A percentile compares a stretch with the other conserved stretches of the same genome.
Conservation (phyloP, 2,797 vertebrate species). For the Chromis chromis region DNA sequence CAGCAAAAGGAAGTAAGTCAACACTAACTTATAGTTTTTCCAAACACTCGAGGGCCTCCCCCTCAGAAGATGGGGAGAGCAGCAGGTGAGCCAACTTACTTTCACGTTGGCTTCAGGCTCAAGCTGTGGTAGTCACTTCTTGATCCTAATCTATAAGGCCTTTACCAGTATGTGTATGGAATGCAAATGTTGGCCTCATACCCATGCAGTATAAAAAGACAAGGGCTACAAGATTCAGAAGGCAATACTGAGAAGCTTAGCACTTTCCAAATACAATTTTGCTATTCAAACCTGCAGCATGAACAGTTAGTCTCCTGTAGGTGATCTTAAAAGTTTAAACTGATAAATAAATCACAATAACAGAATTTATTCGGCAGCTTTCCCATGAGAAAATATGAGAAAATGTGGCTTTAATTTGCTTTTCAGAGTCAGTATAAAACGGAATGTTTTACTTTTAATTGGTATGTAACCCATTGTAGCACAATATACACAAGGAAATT, state of each 20-base stretch:
- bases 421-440: slow-evolving; percentile 47
- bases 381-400: slow-evolving; percentile 41
- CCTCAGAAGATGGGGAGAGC: no score
- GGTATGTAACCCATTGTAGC: slow-evolving; percentile 51
- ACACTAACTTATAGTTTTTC: no score
- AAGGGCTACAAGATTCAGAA: neutral
- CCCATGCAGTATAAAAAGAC: neutral
- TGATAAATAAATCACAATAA: slow-evolving; percentile 27
- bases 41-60: no score
- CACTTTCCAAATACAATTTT: neutral
- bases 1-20: no score
- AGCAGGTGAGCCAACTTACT: neutral
- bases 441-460: slow-evolving; percentile 65
- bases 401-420: slow-evolving; percentile 53
- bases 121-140: no score
- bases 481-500: slow-evolving; percentile 76
- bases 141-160: neutral
- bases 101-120: neutral
- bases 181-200: neutral
- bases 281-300: neutral
- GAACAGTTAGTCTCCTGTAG: neutral
- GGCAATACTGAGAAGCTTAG: neutral
- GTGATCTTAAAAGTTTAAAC: neutral
- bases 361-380: neutral
- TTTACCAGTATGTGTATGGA: neutral